Evolutionary conservation across 1,140 invertebrate genomes (phyloP).

Genomic region (Vanessa atalanta): DNA sequence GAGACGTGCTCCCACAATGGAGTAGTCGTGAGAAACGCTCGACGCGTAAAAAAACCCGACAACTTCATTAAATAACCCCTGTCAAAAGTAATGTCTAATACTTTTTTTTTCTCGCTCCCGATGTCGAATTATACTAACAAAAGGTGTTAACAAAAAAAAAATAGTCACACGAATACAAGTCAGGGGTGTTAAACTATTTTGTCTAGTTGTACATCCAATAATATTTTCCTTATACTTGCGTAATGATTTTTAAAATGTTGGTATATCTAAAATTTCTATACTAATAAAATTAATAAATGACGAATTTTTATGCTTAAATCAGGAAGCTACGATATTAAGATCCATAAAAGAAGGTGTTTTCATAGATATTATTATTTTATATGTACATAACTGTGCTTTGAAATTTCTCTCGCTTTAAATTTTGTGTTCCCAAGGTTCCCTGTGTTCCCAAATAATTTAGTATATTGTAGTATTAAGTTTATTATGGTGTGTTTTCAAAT

Average conservation of each 20-base stretch:
- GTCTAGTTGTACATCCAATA: slow-evolving; percentile 36
- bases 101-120: slow-evolving; percentile 77
- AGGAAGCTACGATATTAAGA: too few species aligned
- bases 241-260: background rate
- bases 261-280: too few species aligned
- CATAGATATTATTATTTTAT: too few species aligned
- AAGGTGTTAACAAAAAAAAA: slow-evolving; percentile 79
- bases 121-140: slow-evolving; percentile 79
- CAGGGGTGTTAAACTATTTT: slow-evolving; percentile 61
- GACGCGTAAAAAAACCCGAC: slow-evolving; percentile 61
- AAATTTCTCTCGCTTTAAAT: too few species aligned
- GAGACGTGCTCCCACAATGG: slow-evolving; percentile 73
- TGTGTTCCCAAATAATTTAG: too few species aligned
- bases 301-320: too few species aligned
- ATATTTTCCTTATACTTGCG: background rate
- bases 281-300: too few species aligned
- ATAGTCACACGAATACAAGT: slow-evolving; percentile 53
- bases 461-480: too few species aligned
- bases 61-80: slow-evolving; percentile 79
- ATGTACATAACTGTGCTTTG: too few species aligned
- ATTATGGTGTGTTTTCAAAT: too few species aligned
- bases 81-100: slow-evolving; percentile 78
- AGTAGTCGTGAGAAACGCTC: slow-evolving; percentile 66
- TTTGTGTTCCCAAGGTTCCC: too few species aligned
- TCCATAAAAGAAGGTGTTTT: too few species aligned